Conservation (phyloP, 2,888 invertebrate genomes). For the Crematogaster levior region DNA sequence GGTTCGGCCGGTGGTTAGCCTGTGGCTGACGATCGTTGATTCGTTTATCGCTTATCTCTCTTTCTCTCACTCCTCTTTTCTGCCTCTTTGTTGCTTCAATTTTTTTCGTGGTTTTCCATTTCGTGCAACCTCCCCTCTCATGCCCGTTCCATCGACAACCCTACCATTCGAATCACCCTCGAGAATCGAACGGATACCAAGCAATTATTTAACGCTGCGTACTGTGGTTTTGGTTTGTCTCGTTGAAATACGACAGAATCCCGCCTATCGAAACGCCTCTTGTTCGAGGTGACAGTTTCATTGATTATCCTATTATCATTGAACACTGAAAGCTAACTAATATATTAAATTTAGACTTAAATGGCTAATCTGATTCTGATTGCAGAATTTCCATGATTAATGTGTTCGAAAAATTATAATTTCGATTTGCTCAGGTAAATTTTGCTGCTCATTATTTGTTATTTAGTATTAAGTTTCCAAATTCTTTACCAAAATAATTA, state of each 20-base stretch:
- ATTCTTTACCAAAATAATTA: neutral
- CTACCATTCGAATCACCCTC: slow-evolving; percentile 76
- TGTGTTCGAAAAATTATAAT: slow-evolving; percentile 55
- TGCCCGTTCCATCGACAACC: slow-evolving; percentile 70
- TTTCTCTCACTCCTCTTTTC: slow-evolving; percentile 61
- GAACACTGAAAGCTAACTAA: slow-evolving; percentile 62
- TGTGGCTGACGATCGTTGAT: slow-evolving; percentile 84
- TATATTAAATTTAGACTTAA: slow-evolving; percentile 63
- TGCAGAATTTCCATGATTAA: slow-evolving; percentile 36
- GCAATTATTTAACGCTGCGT: slow-evolving; percentile 78
- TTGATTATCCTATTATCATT: slow-evolving; percentile 77
- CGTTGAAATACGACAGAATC: slow-evolving; percentile 75
- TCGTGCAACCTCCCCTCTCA: slow-evolving; percentile 69
- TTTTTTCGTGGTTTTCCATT: slow-evolving; percentile 78
- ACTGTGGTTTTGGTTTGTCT: slow-evolving; percentile 76
- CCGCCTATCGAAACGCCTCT: slow-evolving; percentile 72
- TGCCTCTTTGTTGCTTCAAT: slow-evolving; percentile 73
- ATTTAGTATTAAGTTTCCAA: neutral
- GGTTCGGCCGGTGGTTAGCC: slow-evolving; percentile 79
- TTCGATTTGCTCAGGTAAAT: slow-evolving; percentile 9
- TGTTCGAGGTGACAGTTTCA: slow-evolving; percentile 73
- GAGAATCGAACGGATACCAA: slow-evolving; percentile 78
- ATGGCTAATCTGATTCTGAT: slow-evolving; percentile 56
- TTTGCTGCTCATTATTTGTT: neutral
- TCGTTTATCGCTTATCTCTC: slow-evolving; percentile 81